These are phyloP conservation scores for Polyploca ridens DNA, from an alignment of 2,888 invertebrate genomes.

Conservation along the genomic window DNA sequence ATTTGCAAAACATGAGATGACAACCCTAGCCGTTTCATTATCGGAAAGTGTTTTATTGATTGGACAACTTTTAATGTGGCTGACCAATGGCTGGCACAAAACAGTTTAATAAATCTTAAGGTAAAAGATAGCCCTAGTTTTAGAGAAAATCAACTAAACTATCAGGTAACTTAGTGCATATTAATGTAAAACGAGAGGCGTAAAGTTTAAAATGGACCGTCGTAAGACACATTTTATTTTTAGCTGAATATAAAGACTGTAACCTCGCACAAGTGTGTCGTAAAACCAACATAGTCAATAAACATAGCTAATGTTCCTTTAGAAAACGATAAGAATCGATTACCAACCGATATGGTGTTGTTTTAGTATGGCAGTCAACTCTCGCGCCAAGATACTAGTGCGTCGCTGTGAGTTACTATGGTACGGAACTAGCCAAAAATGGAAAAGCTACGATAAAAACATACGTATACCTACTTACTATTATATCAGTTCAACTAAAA, in stretches of 20 bases:
- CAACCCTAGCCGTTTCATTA: not conserved
- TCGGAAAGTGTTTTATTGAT: not conserved
- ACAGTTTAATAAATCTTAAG: not conserved
- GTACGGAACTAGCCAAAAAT: too few species aligned
- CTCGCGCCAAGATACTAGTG: not conserved
- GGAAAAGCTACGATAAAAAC: too few species aligned
- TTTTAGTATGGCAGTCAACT: constrained; percentile 30
- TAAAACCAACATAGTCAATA: constrained; percentile 62
- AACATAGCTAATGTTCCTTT: constrained; percentile 56
- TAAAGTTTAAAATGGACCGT: too few species aligned
- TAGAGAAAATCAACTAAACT: too few species aligned
- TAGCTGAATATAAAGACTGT: too few species aligned
- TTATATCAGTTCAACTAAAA: too few species aligned
- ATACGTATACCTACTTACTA: too few species aligned
- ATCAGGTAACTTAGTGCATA: too few species aligned
- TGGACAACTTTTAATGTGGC: constrained; percentile 28
- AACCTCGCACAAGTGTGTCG: constrained; percentile 24
- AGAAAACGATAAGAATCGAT: constrained; percentile 62
- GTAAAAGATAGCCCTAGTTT: not conserved
- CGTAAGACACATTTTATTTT: too few species aligned
- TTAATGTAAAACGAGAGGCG: too few species aligned
- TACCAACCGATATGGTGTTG: constrained; percentile 50
- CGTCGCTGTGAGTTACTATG: not conserved
- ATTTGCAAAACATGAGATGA: not conserved
- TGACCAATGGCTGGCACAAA: too few species aligned